These are phyloP conservation scores for Chlorops oryzae DNA, from an alignment of 1,140 invertebrate genomes.

Conservation along the genomic window DNA sequence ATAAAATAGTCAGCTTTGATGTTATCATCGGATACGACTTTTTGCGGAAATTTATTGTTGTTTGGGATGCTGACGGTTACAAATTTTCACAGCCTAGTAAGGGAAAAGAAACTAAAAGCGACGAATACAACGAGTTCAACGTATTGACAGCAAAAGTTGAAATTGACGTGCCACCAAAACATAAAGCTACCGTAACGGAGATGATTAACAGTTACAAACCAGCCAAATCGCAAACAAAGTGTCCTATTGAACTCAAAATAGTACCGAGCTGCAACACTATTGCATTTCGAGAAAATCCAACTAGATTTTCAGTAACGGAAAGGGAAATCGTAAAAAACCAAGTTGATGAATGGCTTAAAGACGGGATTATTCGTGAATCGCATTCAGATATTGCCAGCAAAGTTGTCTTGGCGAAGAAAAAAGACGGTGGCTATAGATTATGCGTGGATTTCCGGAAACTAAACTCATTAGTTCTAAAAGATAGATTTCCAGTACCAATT, in stretches of 20 bases:
- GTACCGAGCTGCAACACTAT: neutral
- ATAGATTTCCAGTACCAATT: too few relatives aligned
- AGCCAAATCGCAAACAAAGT: too few relatives aligned
- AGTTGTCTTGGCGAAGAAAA: too few relatives aligned
- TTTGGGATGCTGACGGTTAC: neutral
- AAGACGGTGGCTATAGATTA: too few relatives aligned
- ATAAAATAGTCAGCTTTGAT: neutral
- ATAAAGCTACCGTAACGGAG: neutral
- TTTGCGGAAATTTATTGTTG: neutral
- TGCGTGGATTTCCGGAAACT: too few relatives aligned
- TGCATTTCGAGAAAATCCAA: neutral
- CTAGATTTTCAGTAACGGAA: neutral
- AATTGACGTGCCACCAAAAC: neutral
- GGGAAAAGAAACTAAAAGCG: too few relatives aligned
- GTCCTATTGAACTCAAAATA: neutral
- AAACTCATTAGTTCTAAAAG: too few relatives aligned
- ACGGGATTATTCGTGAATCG: too few relatives aligned
- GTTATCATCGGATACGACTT: neutral
- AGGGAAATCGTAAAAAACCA: neutral
- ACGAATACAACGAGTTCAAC: neutral
- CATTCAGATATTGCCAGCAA: too few relatives aligned
- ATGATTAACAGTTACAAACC: conserved; percentile 2
- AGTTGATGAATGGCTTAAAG: too few relatives aligned
- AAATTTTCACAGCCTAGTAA: neutral
- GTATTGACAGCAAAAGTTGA: too few relatives aligned